phyloP scores from a whole-genome alignment of 2,888 invertebrate genomes.

The Macropis europaea region DNA sequence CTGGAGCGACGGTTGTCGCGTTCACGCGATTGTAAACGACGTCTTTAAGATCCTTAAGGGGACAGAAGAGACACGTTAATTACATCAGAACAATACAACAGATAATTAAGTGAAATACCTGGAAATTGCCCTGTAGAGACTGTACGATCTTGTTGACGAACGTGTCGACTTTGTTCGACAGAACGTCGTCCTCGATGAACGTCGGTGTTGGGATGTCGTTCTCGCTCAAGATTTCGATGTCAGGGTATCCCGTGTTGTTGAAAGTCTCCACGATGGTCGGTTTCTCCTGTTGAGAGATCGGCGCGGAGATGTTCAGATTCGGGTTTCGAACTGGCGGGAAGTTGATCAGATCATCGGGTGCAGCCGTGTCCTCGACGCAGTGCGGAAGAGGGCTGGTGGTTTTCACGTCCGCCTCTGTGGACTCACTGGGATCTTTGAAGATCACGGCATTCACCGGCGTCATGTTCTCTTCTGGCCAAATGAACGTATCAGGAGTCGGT shows the following conservation, averaged over 20 bases:
- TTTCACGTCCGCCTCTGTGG: neutral
- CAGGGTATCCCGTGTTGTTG: constrained; percentile 78
- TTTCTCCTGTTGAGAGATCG: constrained; percentile 80
- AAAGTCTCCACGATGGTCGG: constrained; percentile 77
- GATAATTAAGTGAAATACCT: too few species aligned
- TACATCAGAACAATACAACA: neutral
- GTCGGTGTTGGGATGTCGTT: constrained; percentile 88
- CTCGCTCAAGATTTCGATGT: constrained; percentile 81
- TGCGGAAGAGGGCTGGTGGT: constrained; percentile 52
- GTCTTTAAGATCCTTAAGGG: constrained; percentile 86
- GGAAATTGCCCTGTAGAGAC: constrained; percentile 90
- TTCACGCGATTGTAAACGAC: constrained; percentile 83
- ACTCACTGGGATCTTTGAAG: constrained; percentile 54
- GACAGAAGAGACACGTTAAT: neutral
- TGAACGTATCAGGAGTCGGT: constrained; percentile 52
- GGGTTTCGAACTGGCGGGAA: constrained; percentile 94
- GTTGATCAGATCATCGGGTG: constrained; percentile 86
- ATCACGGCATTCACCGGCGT: constrained; percentile 48
- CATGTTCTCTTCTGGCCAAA: constrained; percentile 50
- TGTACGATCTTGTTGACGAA: constrained; percentile 92
- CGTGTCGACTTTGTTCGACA: constrained; percentile 90
- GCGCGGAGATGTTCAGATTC: constrained; percentile 87
- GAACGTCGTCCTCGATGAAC: constrained; percentile 88
- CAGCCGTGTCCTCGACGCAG: constrained; percentile 84
- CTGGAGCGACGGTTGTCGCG: constrained; percentile 49